phyloP scores from a whole-genome alignment of 2,888 invertebrate species.

The Cylindroiulus punctatus region DNA sequence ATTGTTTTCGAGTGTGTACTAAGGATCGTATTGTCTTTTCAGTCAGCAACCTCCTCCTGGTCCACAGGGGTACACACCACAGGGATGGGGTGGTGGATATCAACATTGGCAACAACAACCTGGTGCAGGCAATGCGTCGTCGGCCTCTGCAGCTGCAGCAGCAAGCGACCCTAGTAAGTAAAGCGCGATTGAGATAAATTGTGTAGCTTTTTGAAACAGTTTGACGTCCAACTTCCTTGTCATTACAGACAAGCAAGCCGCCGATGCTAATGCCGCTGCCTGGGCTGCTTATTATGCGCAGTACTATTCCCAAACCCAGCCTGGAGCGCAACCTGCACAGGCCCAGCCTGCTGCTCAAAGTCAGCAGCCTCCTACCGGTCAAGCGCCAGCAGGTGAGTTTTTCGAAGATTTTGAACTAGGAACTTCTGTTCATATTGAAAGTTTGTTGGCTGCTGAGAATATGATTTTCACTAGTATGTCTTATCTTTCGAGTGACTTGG shows the following conservation, averaged over 20 bases:
- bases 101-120: constrained; percentile 68
- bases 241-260: constrained; percentile 60
- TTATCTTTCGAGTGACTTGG: no score
- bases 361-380: constrained; percentile 48
- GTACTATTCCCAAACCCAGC: constrained; percentile 63
- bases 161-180: constrained; percentile 66
- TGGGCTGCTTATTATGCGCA: constrained; percentile 70
- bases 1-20: background rate
- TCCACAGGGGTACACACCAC: constrained; percentile 63
- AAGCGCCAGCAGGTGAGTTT: background rate
- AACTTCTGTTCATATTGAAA: no score
- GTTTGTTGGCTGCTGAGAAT: no score
- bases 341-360: constrained; percentile 56
- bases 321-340: constrained; percentile 57
- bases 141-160: constrained; percentile 62
- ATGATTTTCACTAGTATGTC: no score
- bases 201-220: constrained; percentile 43
- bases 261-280: constrained; percentile 66
- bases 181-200: no score
- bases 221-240: background rate
- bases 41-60: constrained; percentile 60
- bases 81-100: constrained; percentile 66
- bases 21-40: background rate
- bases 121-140: background rate
- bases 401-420: background rate